phyloP scores from a whole-genome alignment of 2,797 vertebrate species.

The Pteronotus mesoamericanus region DNA sequence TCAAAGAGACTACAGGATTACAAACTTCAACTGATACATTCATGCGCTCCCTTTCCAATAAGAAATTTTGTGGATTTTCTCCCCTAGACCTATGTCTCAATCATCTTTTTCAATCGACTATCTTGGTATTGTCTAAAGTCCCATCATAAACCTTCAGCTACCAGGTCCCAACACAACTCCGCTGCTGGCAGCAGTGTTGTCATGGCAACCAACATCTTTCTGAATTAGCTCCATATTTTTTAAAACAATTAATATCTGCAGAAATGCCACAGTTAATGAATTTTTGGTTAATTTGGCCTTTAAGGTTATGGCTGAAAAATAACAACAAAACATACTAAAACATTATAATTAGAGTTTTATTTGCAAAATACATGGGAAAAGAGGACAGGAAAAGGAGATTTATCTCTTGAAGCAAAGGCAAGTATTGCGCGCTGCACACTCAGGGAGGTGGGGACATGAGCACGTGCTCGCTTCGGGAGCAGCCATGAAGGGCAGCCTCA shows the following conservation, averaged over 20 bases:
- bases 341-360: background rate
- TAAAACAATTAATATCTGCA: background rate
- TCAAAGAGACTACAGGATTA: too few relatives aligned
- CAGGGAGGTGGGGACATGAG: background rate
- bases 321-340: background rate
- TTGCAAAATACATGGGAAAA: background rate
- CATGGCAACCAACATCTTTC: constrained; percentile 74
- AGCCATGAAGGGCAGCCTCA: background rate
- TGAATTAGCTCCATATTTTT: background rate
- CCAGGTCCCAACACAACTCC: constrained; percentile 26
- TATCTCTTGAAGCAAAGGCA: background rate
- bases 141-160: constrained; percentile 33
- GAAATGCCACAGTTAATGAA: background rate
- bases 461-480: background rate
- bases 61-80: background rate
- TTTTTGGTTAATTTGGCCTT: background rate
- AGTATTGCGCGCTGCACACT: background rate
- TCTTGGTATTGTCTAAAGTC: constrained; percentile 32
- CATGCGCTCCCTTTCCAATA: constrained; percentile 8
- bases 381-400: background rate
- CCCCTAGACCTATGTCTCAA: background rate
- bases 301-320: background rate
- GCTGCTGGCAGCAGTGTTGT: background rate
- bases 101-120: constrained; percentile 32
- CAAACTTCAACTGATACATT: constrained; percentile 2